Evolutionary conservation across 2,113 vertebrate genomes (phyloP), one percentile per base, ranked within the genome.

Genomic region (Terrapene triunguis): DNA sequence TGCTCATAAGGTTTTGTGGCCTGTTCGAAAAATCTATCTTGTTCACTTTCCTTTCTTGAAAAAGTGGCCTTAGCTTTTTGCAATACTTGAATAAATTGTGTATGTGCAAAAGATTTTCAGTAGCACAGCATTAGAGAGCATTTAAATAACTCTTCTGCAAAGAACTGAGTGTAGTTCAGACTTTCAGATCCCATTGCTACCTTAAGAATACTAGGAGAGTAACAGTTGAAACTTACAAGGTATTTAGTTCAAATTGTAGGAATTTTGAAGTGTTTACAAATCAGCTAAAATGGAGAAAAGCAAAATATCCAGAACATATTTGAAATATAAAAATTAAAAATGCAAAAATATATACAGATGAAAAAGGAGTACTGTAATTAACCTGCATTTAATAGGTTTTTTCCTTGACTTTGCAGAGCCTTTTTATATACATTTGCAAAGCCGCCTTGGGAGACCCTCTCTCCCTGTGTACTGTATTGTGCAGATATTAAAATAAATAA

Each of bases 21-120:
- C 94, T 98, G 90, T 98, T 96, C 97, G 95, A 95, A 97, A 97
- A 97, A 91, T 94, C 94, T 80, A 2, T 97, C 96, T 98, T 96
- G 95, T 98, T 98, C 97, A 95, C 97, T 98, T 98, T 98, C 97
- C 97, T 98, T 98, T 98, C 97, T 98, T 98, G 97, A 98, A 98
- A 98, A 98, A 98, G 98, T 99, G 98, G 98, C 98, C 98, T 99
- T 99, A 99, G 98, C 98, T 98, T 98, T 98, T 98, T 98, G 98
- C 98, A 99, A 98, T 99, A 99, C 98, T 99, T 98, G 98, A 99
- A 98, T 98, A 95, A 97, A 98, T 97, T 95, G 98, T 98, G 96
- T 98, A 96, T 97, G 97, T 95, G 96, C 97, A 98, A 97, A 97
- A 97, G 96, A 98, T 95, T 96, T 97, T 97, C 98, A 97, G 97